These are phyloP conservation scores for Alexandromys oeconomus DNA, from an alignment of 2,797 vertebrate genomes.

Conservation along the genomic window DNA sequence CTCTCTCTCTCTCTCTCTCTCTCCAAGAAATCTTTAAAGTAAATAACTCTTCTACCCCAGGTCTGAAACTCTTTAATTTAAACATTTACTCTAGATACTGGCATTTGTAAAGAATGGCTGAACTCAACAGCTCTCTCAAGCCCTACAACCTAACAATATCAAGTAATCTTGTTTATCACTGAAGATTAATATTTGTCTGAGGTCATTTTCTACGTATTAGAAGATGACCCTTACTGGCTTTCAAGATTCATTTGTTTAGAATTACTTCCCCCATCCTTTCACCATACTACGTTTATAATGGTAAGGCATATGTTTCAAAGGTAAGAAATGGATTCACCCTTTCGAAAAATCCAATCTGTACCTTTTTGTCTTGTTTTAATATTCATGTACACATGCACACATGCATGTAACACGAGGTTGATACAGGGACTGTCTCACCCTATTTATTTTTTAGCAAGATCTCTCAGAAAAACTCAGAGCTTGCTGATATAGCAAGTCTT, in stretches of 20 bases:
- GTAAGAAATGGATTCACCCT: neutral
- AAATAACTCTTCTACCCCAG: neutral
- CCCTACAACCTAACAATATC: neutral
- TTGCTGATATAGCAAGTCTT: neutral
- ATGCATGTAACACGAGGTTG: neutral
- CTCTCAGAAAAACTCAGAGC: neutral
- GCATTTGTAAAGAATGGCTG: neutral
- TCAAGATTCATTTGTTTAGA: neutral
- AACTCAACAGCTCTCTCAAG: neutral
- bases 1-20: neutral
- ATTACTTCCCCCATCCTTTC: neutral
- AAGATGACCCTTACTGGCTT: neutral
- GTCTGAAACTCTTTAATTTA: neutral
- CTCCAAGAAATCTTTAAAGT: neutral
- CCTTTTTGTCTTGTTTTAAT: neutral
- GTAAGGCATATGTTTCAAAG: neutral
- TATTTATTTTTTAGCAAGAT: neutral
- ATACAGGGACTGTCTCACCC: neutral
- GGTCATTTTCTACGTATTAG: neutral
- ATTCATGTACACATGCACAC: neutral
- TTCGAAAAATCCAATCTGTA: neutral
- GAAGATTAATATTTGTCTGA: neutral
- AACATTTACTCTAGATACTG: neutral
- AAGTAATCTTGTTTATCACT: neutral
- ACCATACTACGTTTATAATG: neutral